These are phyloP conservation scores for Laothoe populi DNA, from an alignment of 2,888 invertebrate species.

Conservation along the genomic window DNA sequence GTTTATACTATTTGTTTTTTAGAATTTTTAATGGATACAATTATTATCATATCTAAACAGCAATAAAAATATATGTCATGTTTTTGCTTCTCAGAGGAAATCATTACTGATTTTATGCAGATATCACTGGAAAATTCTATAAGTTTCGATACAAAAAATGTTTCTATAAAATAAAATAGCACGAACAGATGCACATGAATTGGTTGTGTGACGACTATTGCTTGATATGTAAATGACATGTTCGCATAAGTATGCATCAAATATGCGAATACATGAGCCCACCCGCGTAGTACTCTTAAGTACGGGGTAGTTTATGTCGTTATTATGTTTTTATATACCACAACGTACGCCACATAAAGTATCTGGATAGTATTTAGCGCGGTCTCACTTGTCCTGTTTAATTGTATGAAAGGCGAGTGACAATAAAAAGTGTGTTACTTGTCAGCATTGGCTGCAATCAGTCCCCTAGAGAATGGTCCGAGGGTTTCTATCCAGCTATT, in stretches of 20 bases:
- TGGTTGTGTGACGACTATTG: slow-evolving; percentile 38
- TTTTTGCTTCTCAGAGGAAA: no score
- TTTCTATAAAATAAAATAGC: slow-evolving; percentile 14
- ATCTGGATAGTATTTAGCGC: slow-evolving; percentile 25
- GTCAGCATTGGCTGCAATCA: slow-evolving; percentile 15
- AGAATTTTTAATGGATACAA: no score
- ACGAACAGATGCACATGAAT: slow-evolving; percentile 4
- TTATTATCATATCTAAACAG: no score
- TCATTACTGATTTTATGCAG: no score
- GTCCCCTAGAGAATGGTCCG: no score
- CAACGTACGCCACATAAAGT: slow-evolving; percentile 24
- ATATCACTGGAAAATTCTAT: background rate
- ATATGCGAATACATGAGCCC: slow-evolving; percentile 45
- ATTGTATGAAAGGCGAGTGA: slow-evolving; percentile 28
- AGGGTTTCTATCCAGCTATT: no score
- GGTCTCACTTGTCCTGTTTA: slow-evolving; percentile 24
- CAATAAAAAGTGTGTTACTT: slow-evolving; percentile 42
- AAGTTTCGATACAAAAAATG: slow-evolving; percentile 12
- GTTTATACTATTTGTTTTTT: no score
- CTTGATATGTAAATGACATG: slow-evolving; percentile 50
- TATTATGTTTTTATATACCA: slow-evolving; percentile 27
- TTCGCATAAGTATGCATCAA: slow-evolving; percentile 43
- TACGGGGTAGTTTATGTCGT: slow-evolving; percentile 25
- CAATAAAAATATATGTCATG: no score
- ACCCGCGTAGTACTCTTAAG: slow-evolving; percentile 46